phyloP scores from a whole-genome alignment of 1,140 invertebrate genomes.

The Megalonaias nervosa region DNA sequence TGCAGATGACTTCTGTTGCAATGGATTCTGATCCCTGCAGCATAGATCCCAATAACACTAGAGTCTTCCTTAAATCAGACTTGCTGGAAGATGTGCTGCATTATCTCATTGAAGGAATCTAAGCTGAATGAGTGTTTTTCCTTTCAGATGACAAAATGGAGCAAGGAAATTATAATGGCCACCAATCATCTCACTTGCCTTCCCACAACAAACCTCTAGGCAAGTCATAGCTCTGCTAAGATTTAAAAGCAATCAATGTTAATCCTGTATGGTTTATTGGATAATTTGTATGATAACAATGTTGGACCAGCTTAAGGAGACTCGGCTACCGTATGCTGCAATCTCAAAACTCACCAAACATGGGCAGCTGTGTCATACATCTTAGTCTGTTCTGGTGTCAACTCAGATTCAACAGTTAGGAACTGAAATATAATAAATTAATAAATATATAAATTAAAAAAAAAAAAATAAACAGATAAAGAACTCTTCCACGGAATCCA shows the following conservation, averaged over 20 bases:
- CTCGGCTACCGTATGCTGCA: too few species aligned
- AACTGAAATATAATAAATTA: constrained; percentile 55
- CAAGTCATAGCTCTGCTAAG: background rate
- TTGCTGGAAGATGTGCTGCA: too few species aligned
- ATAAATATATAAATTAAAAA: constrained; percentile 1
- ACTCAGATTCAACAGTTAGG: constrained; percentile 58
- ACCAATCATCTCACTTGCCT: too few species aligned
- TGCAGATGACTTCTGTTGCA: too few species aligned
- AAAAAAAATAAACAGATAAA: background rate
- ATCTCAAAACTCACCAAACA: constrained; percentile 54
- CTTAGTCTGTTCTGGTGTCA: constrained; percentile 61
- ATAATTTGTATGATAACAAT: background rate
- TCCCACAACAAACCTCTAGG: background rate
- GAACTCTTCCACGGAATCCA: too few species aligned
- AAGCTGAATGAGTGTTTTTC: too few species aligned
- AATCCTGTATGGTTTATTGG: background rate
- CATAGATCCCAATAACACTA: too few species aligned
- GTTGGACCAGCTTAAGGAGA: background rate
- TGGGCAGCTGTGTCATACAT: constrained; percentile 64
- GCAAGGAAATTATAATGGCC: too few species aligned
- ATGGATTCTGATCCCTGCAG: too few species aligned
- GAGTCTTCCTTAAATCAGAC: too few species aligned
- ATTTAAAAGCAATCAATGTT: background rate
- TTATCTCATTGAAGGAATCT: too few species aligned
- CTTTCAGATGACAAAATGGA: too few species aligned